Conservation (phyloP, 2,888 invertebrate species). For the Coenonympha arcania region DNA sequence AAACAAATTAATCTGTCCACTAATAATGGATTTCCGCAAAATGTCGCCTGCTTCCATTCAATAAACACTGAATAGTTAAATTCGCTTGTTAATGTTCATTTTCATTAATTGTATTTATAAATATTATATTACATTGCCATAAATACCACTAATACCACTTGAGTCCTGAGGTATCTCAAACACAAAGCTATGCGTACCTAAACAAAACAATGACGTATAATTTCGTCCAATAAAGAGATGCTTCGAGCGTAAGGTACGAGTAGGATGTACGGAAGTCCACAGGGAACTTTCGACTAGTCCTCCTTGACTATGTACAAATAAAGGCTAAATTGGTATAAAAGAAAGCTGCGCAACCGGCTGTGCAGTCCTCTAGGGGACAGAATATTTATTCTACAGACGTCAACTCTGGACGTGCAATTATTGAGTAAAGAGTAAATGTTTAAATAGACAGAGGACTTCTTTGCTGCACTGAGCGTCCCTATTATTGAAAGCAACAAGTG, state of each 20-base stretch:
- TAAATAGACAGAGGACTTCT: conserved; percentile 56
- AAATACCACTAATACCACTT: too few relatives aligned
- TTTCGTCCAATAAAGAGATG: conserved; percentile 65
- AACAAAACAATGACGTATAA: conserved; percentile 61
- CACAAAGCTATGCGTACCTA: conserved; percentile 50
- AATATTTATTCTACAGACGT: conserved; percentile 64
- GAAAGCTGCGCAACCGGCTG: conserved; percentile 37
- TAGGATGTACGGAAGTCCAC: conserved; percentile 19
- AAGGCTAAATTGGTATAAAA: conserved; percentile 12
- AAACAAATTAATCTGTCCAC: too few relatives aligned
- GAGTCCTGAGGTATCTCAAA: conserved; percentile 13
- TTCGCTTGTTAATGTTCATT: too few relatives aligned
- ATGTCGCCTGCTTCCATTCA: too few relatives aligned
- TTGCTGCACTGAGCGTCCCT: conserved; percentile 52
- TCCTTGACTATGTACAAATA: not conserved
- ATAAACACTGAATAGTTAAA: too few relatives aligned
- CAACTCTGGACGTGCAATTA: conserved; percentile 65
- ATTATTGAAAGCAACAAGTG: conserved; percentile 56
- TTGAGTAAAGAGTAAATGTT: conserved; percentile 71
- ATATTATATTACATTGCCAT: too few relatives aligned
- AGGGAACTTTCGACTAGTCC: not conserved
- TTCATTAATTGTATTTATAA: too few relatives aligned
- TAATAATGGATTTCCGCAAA: too few relatives aligned
- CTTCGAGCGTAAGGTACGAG: conserved; percentile 40
- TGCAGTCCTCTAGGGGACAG: conserved; percentile 48